Evolutionary conservation across 2,888 invertebrate genomes (phyloP).

Genomic region (Eupithecia vulgata): DNA sequence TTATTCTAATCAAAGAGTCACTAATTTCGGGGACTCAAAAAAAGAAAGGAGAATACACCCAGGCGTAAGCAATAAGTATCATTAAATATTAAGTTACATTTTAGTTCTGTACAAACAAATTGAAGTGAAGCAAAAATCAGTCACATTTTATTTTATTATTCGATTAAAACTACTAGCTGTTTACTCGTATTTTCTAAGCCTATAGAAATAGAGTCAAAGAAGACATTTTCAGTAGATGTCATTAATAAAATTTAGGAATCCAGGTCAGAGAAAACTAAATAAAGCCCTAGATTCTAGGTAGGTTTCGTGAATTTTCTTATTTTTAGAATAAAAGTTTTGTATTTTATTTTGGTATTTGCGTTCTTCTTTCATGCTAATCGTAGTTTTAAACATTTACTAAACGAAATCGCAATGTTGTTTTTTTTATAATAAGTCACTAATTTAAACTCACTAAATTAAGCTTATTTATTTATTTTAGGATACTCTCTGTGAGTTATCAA

Average conservation of each 20-base stretch:
- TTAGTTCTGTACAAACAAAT: background rate
- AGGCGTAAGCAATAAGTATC: conserved; percentile 23
- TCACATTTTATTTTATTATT: too few species aligned
- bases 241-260: background rate
- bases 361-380: background rate
- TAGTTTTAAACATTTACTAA: background rate
- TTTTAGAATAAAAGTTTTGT: too few species aligned
- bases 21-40: conserved; percentile 13
- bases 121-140: too few species aligned
- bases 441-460: background rate
- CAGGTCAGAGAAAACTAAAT: background rate
- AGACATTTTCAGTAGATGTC: background rate
- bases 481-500: background rate
- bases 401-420: background rate
- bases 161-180: too few species aligned
- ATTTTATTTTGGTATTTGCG: too few species aligned
- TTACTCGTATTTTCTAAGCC: too few species aligned
- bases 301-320: too few species aligned
- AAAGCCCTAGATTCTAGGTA: background rate
- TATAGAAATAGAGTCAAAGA: too few species aligned
- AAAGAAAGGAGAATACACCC: conserved; percentile 12
- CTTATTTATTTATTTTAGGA: background rate
- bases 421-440: background rate
- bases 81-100: background rate
- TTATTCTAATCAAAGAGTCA: conserved; percentile 22